Base-by-base conservation (phyloP, 2,888 invertebrate genomes). In the Oligia strigilis region DNA sequence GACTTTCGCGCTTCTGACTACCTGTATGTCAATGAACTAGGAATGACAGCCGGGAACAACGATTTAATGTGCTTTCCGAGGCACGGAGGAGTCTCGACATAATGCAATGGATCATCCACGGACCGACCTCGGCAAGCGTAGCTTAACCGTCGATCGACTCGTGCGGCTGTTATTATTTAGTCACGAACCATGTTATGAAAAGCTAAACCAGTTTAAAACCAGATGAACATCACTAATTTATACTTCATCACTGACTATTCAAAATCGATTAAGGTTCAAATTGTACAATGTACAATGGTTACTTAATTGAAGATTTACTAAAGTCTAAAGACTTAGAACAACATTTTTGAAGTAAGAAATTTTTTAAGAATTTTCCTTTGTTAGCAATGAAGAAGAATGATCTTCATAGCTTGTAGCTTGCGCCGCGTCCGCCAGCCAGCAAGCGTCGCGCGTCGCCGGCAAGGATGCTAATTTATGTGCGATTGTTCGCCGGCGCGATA, bases 381-480 rank as follows among this genome's bases (percentile, higher is more conserved):
- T 79, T 40, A 6, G 14, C 14, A 52, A 65, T 13, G 19, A 43
- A 65, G 19, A 43, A 65, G 55, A 36, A 58, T 29, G 0, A 46
- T 67, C 55, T 70, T 69, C 17, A 6, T 49, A 81, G 87, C 90
- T 71, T 74, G 71, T 88, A 49, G 43, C 66, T 84, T 65, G 64
- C 60, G 49, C 82, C 88, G 71, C 77, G 55, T 19, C 65, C 65
- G 46, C 73, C 72, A 81, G 72, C 72, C 76, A 72, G 67, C 78
- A 8, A 77, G 80, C 81, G 81, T 78, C 78, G 83, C 86, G 83
- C 83, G 83, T 83, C 80, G 88, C 67, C 72, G 81, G 77, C 86
- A 78, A 82, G 84, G 85, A 85, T 84, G 86, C 86, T 91, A 91
- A 91, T 91, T 89, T 88, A 91, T 88, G 87, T 83, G 83, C 86